Evolutionary conservation across 2,888 invertebrate genomes (phyloP).

Genomic region (Chrysopilus asiliformis): DNA sequence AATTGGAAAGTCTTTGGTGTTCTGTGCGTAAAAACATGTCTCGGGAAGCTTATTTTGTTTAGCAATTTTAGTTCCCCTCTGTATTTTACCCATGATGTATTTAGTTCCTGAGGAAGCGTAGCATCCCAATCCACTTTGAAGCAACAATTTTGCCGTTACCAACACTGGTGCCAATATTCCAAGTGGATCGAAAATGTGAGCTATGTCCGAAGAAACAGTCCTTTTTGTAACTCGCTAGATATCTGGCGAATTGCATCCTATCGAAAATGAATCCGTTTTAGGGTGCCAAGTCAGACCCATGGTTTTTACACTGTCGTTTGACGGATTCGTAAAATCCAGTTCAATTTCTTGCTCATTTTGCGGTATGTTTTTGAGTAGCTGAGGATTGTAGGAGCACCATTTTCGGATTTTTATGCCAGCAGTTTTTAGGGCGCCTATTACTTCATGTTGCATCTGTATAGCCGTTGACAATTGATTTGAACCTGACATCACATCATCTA

Average conservation of each 20-base stretch:
- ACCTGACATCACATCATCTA: slow-evolving; percentile 6
- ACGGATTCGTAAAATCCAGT: too few species aligned
- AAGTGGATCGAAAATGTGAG: slow-evolving; percentile 11
- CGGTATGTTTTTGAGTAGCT: slow-evolving; percentile 3
- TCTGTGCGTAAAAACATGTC: background rate
- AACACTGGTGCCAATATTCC: slow-evolving; percentile 10
- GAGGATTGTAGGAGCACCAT: slow-evolving; percentile 8
- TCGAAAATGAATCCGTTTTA: slow-evolving; percentile 7
- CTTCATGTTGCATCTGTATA: background rate
- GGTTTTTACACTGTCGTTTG: background rate
- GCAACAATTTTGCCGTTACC: slow-evolving; percentile 10
- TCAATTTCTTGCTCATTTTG: background rate
- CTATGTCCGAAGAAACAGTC: background rate
- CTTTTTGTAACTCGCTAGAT: slow-evolving; percentile 9
- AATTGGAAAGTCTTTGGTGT: background rate
- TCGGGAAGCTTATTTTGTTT: background rate
- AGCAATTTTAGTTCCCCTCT: background rate
- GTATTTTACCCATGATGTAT: background rate
- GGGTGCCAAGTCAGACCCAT: slow-evolving; percentile 10
- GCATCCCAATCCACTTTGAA: slow-evolving; percentile 8
- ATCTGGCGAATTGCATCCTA: slow-evolving; percentile 4
- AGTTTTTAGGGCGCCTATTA: background rate
- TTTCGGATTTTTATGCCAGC: slow-evolving; percentile 1
- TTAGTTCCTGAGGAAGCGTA: background rate
- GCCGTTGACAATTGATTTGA: background rate